phyloP scores from a whole-genome alignment of 2,113 vertebrate species.

The Misgurnus mizolepis region DNA sequence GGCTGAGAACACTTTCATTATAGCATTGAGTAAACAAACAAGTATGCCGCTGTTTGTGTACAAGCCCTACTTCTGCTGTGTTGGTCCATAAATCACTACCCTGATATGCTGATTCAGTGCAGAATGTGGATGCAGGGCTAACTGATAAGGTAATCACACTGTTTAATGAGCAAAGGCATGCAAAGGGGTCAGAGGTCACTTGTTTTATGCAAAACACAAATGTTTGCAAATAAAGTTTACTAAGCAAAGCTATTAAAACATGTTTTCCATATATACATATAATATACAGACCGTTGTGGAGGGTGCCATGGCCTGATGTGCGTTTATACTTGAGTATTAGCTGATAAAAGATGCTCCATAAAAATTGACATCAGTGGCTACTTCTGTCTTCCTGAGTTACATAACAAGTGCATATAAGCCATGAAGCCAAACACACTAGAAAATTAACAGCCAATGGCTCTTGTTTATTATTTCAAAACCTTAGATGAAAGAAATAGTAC shows the following conservation, averaged over 20 bases:
- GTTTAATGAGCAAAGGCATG: constrained; percentile 3
- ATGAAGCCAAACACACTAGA: no score
- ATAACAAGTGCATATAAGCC: not conserved
- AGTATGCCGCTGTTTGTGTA: not conserved
- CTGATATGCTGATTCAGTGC: constrained; percentile 6
- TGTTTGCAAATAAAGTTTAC: not conserved
- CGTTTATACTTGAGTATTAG: no score
- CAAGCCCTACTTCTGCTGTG: not conserved
- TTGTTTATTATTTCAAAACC: no score
- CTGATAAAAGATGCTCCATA: no score
- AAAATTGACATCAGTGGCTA: no score
- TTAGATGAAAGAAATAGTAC: no score
- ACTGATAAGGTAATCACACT: not conserved
- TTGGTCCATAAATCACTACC: constrained; percentile 10
- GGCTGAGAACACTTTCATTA: constrained; percentile 44
- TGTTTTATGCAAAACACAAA: not conserved
- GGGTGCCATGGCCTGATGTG: no score
- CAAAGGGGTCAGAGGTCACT: not conserved
- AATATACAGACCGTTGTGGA: no score
- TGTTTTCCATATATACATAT: no score
- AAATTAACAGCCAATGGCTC: no score
- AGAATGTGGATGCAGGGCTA: not conserved
- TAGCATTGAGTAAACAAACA: constrained; percentile 51
- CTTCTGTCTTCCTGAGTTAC: no score
- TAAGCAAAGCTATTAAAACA: not conserved